Conservation (phyloP, 2,113 vertebrate species). For the Corythoichthys intestinalis region DNA sequence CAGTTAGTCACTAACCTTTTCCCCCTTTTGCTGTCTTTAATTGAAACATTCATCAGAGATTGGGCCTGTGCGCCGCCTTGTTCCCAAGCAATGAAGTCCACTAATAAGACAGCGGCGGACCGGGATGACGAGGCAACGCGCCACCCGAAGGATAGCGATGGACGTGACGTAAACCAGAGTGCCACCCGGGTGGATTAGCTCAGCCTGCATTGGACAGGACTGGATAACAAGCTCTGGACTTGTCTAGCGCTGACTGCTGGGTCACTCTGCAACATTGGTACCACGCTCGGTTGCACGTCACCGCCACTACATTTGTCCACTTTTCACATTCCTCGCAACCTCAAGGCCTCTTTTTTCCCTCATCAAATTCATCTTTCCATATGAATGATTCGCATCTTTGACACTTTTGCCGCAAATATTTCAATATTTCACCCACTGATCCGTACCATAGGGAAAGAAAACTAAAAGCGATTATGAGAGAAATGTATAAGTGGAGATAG, state of each 20-base stretch:
- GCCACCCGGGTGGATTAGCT: slow-evolving; percentile 23
- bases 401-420: not conserved
- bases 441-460: not conserved
- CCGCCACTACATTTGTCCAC: slow-evolving; percentile 7
- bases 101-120: slow-evolving; percentile 24
- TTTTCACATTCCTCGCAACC: slow-evolving; percentile 16
- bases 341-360: not conserved
- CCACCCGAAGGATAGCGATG: slow-evolving; percentile 51
- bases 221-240: slow-evolving; percentile 43
- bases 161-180: slow-evolving; percentile 41
- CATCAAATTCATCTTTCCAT: not conserved
- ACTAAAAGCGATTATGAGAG: not conserved
- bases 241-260: slow-evolving; percentile 17
- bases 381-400: not conserved
- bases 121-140: slow-evolving; percentile 44
- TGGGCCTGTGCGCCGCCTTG: slow-evolving; percentile 29
- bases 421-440: not conserved
- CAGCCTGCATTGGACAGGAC: slow-evolving; percentile 33
- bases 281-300: slow-evolving; percentile 9
- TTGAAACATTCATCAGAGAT: slow-evolving; percentile 57
- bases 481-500: not conserved
- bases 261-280: slow-evolving; percentile 16
- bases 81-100: slow-evolving; percentile 37
- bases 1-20: slow-evolving; percentile 30
- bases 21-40: slow-evolving; percentile 36